Evolutionary conservation across 2,797 vertebrate species (phyloP).

Genomic region (Myotis myotis): DNA sequence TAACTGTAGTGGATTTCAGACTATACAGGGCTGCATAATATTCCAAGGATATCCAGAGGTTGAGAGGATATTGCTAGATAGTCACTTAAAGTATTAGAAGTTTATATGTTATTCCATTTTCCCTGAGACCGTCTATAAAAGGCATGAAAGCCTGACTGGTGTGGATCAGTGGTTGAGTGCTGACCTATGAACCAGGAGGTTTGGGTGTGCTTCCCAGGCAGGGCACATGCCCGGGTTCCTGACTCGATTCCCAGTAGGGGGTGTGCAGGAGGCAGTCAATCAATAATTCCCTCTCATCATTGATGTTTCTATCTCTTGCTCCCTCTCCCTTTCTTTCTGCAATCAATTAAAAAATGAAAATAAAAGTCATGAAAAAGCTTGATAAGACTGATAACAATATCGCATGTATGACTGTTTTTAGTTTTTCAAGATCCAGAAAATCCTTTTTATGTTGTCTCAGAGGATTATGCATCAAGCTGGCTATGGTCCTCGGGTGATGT

Average conservation of each 20-base stretch:
- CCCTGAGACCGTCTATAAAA: constrained; percentile 57
- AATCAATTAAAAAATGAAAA: not conserved
- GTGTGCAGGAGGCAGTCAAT: too few relatives aligned
- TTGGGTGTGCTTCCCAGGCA: too few relatives aligned
- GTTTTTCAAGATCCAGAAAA: constrained; percentile 51
- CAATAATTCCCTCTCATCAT: too few relatives aligned
- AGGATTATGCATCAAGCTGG: constrained; percentile 21
- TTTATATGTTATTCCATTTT: constrained; percentile 61
- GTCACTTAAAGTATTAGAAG: constrained; percentile 58
- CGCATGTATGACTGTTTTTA: constrained; percentile 23
- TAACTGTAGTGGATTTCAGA: constrained; percentile 9
- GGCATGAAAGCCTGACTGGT: not conserved
- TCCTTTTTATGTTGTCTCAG: constrained; percentile 41
- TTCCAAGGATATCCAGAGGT: constrained; percentile 24
- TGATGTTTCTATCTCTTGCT: too few relatives aligned
- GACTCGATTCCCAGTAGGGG: too few relatives aligned
- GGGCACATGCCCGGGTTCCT: too few relatives aligned
- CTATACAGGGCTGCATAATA: not conserved
- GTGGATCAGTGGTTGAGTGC: too few relatives aligned
- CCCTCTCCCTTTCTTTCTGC: too few relatives aligned
- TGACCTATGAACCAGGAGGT: too few relatives aligned
- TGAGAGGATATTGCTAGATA: constrained; percentile 47
- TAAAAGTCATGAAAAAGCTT: constrained; percentile 58
- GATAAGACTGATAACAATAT: constrained; percentile 43
- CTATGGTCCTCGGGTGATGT: not conserved